These are phyloP conservation scores for Drosophila jambulina DNA, from an alignment of 1,140 invertebrate species.

Conservation along the genomic window DNA sequence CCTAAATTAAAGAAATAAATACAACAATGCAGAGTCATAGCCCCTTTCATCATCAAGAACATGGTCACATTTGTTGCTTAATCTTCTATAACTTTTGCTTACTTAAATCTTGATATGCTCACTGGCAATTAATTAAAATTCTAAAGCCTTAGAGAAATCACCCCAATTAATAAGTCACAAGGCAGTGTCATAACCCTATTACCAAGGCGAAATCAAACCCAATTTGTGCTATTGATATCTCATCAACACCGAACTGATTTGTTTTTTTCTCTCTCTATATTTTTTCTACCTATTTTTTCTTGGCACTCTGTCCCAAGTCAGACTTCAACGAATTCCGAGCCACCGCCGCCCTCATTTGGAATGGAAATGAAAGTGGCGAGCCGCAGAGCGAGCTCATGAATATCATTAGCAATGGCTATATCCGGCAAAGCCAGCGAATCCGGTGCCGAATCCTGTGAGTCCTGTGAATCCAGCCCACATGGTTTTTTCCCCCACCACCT, in stretches of 20 bases:
- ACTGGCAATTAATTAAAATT: too few species aligned
- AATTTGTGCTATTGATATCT: slow-evolving; percentile 15
- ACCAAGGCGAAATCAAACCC: slow-evolving; percentile 7
- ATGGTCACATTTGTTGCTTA: too few species aligned
- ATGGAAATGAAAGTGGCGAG: slow-evolving; percentile 41
- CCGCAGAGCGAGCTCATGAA: slow-evolving; percentile 48
- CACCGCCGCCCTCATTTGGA: slow-evolving; percentile 22
- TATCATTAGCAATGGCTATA: slow-evolving; percentile 47
- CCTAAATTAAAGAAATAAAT: too few species aligned
- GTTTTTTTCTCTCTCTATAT: not conserved
- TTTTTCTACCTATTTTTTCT: not conserved
- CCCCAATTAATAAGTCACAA: not conserved
- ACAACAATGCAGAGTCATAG: too few species aligned
- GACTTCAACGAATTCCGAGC: not conserved
- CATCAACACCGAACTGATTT: slow-evolving; percentile 10
- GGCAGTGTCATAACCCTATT: slow-evolving; percentile 1
- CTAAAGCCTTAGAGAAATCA: not conserved
- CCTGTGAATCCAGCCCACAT: slow-evolving; percentile 10
- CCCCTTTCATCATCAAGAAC: too few species aligned
- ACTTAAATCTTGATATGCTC: too few species aligned
- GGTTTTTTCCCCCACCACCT: not conserved
- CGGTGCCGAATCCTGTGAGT: not conserved
- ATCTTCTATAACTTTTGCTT: too few species aligned
- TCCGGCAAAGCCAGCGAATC: slow-evolving; percentile 5
- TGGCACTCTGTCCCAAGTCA: not conserved